Evolutionary conservation across 2,113 vertebrate species (phyloP).

Genomic region (Glaucidium brasilianum): DNA sequence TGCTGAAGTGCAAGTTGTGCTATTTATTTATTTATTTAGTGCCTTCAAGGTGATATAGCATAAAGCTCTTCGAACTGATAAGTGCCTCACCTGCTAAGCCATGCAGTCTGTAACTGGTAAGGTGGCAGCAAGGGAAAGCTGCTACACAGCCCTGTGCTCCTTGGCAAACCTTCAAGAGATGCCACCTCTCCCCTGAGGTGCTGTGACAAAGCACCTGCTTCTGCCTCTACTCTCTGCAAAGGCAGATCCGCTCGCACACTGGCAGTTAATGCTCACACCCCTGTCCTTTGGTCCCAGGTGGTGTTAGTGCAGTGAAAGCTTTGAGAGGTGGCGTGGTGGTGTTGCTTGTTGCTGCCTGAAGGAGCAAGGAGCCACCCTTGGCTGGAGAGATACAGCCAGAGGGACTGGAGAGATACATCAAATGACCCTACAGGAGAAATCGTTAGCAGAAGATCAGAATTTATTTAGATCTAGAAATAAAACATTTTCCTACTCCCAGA

Average conservation of each 20-base stretch:
- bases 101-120: background rate
- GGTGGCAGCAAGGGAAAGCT: background rate
- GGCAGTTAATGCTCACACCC: background rate
- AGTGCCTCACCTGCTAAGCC: background rate
- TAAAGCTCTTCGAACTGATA: background rate
- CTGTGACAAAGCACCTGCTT: background rate
- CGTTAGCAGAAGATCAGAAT: background rate
- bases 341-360: background rate
- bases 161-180: background rate
- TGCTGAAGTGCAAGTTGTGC: background rate
- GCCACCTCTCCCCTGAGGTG: background rate
- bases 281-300: background rate
- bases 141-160: background rate
- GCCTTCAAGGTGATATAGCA: constrained; percentile 11
- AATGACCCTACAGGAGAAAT: background rate
- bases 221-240: background rate
- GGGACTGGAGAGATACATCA: background rate
- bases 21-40: constrained; percentile 34
- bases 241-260: background rate
- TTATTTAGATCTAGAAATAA: constrained; percentile 10
- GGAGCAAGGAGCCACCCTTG: background rate
- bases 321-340: background rate
- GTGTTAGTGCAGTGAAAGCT: background rate
- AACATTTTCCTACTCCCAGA: background rate
- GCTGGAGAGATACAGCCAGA: background rate